Evolutionary conservation across 2,113 vertebrate genomes (phyloP), one percentile per base, ranked within the genome.

Genomic region (Hemichromis elongatus): DNA sequence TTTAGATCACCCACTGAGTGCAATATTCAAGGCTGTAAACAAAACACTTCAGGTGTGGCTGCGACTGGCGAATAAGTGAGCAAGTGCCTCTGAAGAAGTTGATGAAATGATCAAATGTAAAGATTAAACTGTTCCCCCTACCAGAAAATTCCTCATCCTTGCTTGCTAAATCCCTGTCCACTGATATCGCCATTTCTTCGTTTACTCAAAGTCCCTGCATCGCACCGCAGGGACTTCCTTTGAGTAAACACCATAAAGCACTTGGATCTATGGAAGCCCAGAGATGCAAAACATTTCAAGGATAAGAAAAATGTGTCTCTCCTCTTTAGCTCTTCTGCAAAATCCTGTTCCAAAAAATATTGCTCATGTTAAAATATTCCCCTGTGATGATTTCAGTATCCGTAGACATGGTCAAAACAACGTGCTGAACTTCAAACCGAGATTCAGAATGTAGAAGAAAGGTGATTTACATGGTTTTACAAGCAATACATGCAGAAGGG

Each of bases 401-500:
- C 1, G 1, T 40, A 26, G 2, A 47, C 5, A 2, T 19, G 40
- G 13, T 19, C 40, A 73, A 45, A 47, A 73, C 40, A 73, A 18
- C 0, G 2, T 26, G 13, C 13, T 45, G 9, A 70, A 70, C 37
- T 10, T 47, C 24, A 5, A 18, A 28, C 14, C 0, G 0, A 47
- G 24, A 26, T 28, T 47, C 40, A 73, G 24, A 26, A 28, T 10
- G 9, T 10, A 21, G 13, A 45, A 26, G 13, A 70, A 70, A 24
- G 8, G 13, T 28, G 40, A 26, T 18, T 16, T 68, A 42, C 7
- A 4, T 63, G 59, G 37, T 63, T 63, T 63, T 24, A 14, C 7
- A 16, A 24, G 35, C 63, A 37, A 68, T 1, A 0, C 0, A 1
- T 24, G n/a, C 13, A 42, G 37, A 68, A 68, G n/a, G 42, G 3